Conservation (phyloP, 2,888 invertebrate genomes). For the Agrotis puta region DNA sequence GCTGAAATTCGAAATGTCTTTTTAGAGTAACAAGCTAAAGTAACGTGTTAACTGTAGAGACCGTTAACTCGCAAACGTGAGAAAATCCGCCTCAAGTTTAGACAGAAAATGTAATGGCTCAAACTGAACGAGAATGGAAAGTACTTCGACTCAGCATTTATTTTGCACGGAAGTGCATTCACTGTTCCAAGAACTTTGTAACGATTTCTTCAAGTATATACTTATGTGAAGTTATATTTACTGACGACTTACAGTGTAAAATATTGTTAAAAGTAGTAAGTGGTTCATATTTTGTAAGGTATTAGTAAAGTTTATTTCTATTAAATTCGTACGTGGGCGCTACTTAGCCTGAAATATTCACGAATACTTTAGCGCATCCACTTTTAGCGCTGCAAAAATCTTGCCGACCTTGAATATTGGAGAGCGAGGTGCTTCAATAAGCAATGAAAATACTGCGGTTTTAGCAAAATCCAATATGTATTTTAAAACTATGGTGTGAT, state of each 20-base stretch:
- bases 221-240: conserved; percentile 22
- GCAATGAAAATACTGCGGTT: not conserved
- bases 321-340: conserved; percentile 6
- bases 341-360: not conserved
- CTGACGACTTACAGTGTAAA: conserved; percentile 20
- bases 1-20: conserved; percentile 1
- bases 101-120: conserved; percentile 46
- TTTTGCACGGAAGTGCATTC: conserved; percentile 37
- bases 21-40: conserved; percentile 3
- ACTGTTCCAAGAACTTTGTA: conserved; percentile 27
- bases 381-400: not conserved
- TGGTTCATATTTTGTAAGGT: conserved; percentile 19
- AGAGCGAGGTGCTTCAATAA: not conserved
- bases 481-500: too few relatives aligned
- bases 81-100: conserved; percentile 39
- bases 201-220: conserved; percentile 35
- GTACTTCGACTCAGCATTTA: conserved; percentile 42
- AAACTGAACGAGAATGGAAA: conserved; percentile 47
- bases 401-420: not conserved
- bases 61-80: conserved; percentile 49
- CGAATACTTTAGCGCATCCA: not conserved
- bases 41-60: conserved; percentile 22
- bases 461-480: too few relatives aligned
- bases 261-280: conserved; percentile 20
- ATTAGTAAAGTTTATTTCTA: conserved; percentile 8